Percentiles rank a stretch among this genome's conserved stretches.
Conservation (phyloP, 1,140 invertebrate species). For the Philopotamus ludificatus region DNA sequence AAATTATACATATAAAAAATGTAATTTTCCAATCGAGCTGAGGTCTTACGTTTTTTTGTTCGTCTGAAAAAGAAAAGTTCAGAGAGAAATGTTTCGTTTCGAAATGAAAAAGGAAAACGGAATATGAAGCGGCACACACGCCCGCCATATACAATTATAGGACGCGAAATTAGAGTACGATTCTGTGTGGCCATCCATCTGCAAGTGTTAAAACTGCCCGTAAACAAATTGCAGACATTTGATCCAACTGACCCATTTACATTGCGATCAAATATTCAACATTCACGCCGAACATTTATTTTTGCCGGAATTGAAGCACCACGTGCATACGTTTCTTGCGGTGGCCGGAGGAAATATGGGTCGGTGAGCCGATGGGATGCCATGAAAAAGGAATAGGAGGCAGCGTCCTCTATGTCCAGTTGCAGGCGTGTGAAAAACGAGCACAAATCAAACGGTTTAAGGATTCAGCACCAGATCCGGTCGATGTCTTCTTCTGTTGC, state of each 20-base stretch:
- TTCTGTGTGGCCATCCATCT: too few relatives aligned
- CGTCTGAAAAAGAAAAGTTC: too few relatives aligned
- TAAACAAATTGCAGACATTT: slow-evolving; percentile 33
- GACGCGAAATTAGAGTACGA: too few relatives aligned
- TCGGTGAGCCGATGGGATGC: background rate
- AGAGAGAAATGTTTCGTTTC: too few relatives aligned
- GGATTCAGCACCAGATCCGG: background rate
- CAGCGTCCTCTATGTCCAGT: background rate
- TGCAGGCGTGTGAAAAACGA: background rate
- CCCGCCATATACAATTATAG: too few relatives aligned
- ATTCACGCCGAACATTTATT: slow-evolving; percentile 32
- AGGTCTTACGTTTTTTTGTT: too few relatives aligned
- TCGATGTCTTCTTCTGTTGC: too few relatives aligned
- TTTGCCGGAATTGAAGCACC: slow-evolving; percentile 18
- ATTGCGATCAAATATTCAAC: slow-evolving; percentile 39
- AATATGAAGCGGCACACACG: too few relatives aligned
- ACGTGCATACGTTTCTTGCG: too few relatives aligned
- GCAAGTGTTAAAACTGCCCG: background rate
- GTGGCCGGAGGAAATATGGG: slow-evolving; percentile 7
- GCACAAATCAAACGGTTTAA: background rate
- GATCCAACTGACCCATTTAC: slow-evolving; percentile 37
- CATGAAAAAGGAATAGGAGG: background rate
- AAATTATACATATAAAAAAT: too few relatives aligned
- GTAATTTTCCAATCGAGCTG: too few relatives aligned
- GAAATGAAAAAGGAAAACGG: too few relatives aligned